Base-by-base conservation (phyloP, 2,888 invertebrate species). In the Hirtodrosophila alboralis region DNA sequence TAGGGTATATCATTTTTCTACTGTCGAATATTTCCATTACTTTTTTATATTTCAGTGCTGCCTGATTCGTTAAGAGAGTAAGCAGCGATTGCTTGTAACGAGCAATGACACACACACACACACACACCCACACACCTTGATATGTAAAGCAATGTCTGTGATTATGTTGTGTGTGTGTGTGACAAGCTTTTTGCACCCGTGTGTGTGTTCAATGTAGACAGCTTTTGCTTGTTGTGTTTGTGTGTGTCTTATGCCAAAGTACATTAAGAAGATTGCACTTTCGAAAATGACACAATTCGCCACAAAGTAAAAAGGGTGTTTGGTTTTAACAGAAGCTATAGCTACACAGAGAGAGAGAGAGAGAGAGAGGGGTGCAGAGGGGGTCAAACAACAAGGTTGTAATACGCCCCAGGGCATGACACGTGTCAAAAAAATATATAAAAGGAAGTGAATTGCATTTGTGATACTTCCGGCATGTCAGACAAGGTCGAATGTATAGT, bases 181-280 rank as follows among this genome's bases (percentile, higher is more conserved):
- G 18, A 36, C 26, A 41, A 49, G 60, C 44, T 53, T 43, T 48
- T 31, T 45, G 31, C 36, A 13, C 18, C 10, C 10, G 28, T 49
- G 48, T 48, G 14, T 43, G 28, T 45, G 48, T 53, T 38, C 27
- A 27, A 44, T 67, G 53, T 45, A 48, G 66, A 60, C 60, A 53
- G 56, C 49, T 38, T 63, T 44, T 51, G 58, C 31, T 44, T 51
- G 40, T 43, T 18, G 36, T 40, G 28, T 64, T 43, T 18, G 36
- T 40, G 28, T 64, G 31, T 44, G 49, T 65, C 53, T 52, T 61
- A 37, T 51, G 66, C 51, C 66, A 60, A 69, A 72, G 76, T 76
- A 79, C 86, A 85, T 85, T 83, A 86, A 66, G 84, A 71, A 85
- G 69, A 85, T 85, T 86, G 87, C 85, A 85, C 79, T 85, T 68